phyloP scores from a whole-genome alignment of 2,797 vertebrate species.

The Fratercula arctica region DNA sequence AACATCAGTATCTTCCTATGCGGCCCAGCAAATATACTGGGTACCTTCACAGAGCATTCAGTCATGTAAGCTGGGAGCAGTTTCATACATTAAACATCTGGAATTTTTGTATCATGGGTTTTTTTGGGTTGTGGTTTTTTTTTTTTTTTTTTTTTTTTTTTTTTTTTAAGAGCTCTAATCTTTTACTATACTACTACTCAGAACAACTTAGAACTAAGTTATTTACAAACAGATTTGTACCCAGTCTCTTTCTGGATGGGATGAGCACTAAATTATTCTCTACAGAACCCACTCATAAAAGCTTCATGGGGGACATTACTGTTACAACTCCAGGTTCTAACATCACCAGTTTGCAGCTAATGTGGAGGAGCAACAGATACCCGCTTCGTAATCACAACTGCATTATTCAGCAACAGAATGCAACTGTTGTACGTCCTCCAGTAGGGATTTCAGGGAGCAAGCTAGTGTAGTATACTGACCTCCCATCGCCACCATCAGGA shows the following conservation, averaged over 20 bases:
- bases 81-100: neutral
- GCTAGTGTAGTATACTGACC: neutral
- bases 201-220: neutral
- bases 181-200: neutral
- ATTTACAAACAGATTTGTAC: neutral
- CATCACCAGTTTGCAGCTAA: neutral
- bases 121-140: too few relatives aligned
- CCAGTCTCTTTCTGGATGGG: neutral
- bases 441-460: neutral
- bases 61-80: too few relatives aligned
- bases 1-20: neutral
- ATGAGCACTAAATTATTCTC: neutral
- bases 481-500: neutral
- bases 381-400: rapidly evolving
- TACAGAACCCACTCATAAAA: neutral
- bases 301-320: rapidly evolving
- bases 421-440: neutral
- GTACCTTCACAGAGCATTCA: neutral
- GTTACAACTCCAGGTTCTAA: neutral
- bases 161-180: neutral
- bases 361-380: neutral
- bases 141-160: neutral
- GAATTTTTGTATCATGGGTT: too few relatives aligned
- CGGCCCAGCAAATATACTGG: too few relatives aligned
- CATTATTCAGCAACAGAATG: neutral